These are phyloP conservation scores for Dendrocincla tyrannina DNA, from an alignment of 2,797 vertebrate species.

Conservation along the genomic window DNA sequence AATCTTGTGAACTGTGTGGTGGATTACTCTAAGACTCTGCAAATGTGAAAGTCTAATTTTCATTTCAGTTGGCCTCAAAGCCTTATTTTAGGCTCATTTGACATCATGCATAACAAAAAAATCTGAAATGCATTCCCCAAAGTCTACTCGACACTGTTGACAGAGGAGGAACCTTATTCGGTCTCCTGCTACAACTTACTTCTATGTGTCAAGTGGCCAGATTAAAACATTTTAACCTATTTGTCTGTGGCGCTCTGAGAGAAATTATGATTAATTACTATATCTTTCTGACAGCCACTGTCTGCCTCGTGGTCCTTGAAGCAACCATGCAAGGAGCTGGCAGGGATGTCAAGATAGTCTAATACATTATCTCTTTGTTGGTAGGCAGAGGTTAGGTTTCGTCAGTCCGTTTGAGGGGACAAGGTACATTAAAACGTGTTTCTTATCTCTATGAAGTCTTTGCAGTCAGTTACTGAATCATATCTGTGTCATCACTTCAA, in stretches of 20 bases:
- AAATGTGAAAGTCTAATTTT: not conserved
- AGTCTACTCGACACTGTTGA: not conserved
- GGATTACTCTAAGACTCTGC: not conserved
- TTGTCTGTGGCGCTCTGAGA: not conserved
- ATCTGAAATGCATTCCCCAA: not conserved
- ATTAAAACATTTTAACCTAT: conserved; percentile 18
- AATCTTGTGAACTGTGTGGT: not conserved
- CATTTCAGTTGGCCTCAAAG: not conserved
- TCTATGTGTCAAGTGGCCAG: not conserved
- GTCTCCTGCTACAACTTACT: not conserved
- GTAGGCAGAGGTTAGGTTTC: conserved; percentile 23
- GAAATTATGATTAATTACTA: not conserved
- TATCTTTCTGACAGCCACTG: not conserved
- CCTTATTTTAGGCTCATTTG: not conserved
- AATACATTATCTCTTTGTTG: not conserved
- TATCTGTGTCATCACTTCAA: conserved; percentile 20
- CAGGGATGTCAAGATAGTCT: not conserved
- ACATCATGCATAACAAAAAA: not conserved
- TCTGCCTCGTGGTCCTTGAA: not conserved
- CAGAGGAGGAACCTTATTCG: not conserved
- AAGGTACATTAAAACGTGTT: not conserved
- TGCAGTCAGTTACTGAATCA: conserved; percentile 51
- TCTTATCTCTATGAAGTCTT: conserved; percentile 52
- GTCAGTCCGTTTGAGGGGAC: conserved; percentile 5
- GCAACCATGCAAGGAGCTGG: not conserved